phyloP scores from a whole-genome alignment of 2,888 invertebrate species.

The Ophioninae sp. region DNA sequence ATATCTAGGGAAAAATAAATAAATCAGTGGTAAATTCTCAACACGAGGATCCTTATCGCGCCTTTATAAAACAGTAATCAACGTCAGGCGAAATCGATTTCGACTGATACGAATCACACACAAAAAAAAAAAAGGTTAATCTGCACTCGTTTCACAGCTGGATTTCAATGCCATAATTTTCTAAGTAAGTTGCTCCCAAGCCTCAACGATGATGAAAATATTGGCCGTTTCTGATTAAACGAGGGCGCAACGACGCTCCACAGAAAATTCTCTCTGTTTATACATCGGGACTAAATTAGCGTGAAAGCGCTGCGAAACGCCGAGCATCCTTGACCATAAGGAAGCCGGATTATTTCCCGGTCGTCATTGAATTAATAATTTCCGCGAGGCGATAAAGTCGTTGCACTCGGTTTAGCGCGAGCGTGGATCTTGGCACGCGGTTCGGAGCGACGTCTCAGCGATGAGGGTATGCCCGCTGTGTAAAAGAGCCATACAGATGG shows the following conservation, averaged over 20 bases:
- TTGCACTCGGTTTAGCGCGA: slow-evolving; percentile 50
- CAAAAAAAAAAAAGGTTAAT: not conserved
- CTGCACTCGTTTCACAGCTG: not conserved
- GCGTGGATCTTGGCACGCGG: slow-evolving; percentile 26
- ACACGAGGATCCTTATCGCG: not conserved
- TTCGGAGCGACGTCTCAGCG: slow-evolving; percentile 16
- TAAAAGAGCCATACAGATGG: slow-evolving; percentile 1
- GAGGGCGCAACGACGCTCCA: not conserved
- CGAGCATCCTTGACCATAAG: slow-evolving; percentile 59
- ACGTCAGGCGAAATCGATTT: not conserved
- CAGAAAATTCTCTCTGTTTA: slow-evolving; percentile 31
- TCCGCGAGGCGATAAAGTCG: slow-evolving; percentile 68
- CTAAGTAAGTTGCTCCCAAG: not conserved
- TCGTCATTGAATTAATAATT: slow-evolving; percentile 75
- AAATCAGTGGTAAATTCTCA: not conserved
- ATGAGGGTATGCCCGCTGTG: slow-evolving; percentile 26
- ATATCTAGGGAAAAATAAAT: too few species aligned
- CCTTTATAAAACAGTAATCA: not conserved
- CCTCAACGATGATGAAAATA: not conserved
- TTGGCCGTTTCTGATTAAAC: slow-evolving; percentile 3
- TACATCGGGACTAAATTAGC: slow-evolving; percentile 37
- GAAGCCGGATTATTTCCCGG: slow-evolving; percentile 67
- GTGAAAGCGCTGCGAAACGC: slow-evolving; percentile 34
- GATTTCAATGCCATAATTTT: not conserved
- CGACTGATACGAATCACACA: not conserved